phyloP scores from a whole-genome alignment of 2,888 invertebrate genomes.

The Scaeva pyrastri region DNA sequence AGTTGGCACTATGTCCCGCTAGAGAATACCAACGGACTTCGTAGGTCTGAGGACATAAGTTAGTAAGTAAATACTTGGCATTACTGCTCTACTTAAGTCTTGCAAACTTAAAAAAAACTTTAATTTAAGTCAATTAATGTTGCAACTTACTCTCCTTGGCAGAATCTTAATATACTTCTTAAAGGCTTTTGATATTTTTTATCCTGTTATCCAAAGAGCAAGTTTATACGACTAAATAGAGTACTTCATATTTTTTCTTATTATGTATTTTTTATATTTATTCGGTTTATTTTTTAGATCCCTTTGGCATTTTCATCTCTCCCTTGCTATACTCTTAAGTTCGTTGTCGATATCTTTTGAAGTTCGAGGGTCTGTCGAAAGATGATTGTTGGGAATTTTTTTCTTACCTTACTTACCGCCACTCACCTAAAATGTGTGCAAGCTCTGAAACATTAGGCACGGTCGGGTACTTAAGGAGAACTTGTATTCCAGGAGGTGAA shows the following conservation, averaged over 20 bases:
- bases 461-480: constrained; percentile 54
- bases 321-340: constrained; percentile 1
- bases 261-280: constrained; percentile 7
- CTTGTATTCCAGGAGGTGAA: background rate
- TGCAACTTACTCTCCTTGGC: too few species aligned
- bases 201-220: background rate
- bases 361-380: constrained; percentile 58
- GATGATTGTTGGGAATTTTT: constrained; percentile 57
- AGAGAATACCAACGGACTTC: too few species aligned
- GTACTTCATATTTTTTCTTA: background rate
- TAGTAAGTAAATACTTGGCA: too few species aligned
- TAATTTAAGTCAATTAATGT: too few species aligned
- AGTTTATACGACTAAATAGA: background rate
- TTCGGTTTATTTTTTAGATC: constrained; percentile 26
- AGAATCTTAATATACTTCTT: too few species aligned
- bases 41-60: too few species aligned
- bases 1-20: too few species aligned
- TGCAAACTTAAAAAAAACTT: too few species aligned
- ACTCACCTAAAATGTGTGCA: constrained; percentile 45
- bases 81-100: too few species aligned
- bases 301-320: constrained; percentile 18
- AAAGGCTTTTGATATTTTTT: background rate
- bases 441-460: constrained; percentile 62
- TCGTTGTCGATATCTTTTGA: constrained; percentile 64
- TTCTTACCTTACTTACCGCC: constrained; percentile 8